Conservation (phyloP, 2,888 invertebrate genomes). For the Encarsia formosa region DNA sequence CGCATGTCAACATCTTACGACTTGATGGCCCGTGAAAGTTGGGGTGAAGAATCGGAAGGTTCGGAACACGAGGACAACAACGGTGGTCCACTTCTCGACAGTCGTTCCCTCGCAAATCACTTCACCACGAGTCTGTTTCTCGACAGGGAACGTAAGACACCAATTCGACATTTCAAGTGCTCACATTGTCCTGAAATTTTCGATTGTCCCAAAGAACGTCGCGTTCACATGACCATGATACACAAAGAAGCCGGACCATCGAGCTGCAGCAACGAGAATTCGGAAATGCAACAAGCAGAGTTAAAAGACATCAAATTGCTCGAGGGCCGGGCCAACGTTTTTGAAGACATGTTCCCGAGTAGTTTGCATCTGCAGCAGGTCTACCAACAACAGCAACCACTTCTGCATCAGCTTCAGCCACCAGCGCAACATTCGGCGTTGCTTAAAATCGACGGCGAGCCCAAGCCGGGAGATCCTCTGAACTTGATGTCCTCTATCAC, state of each 20-base stretch:
- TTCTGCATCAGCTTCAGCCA: slow-evolving; percentile 47
- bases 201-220: slow-evolving; percentile 61
- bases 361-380: slow-evolving; percentile 40
- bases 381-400: slow-evolving; percentile 37
- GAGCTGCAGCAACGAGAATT: slow-evolving; percentile 37
- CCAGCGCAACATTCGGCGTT: slow-evolving; percentile 37
- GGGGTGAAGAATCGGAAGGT: slow-evolving; percentile 66
- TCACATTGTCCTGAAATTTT: slow-evolving; percentile 59
- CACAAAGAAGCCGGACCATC: slow-evolving; percentile 54
- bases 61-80: slow-evolving; percentile 55
- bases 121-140: slow-evolving; percentile 49
- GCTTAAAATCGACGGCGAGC: slow-evolving; percentile 39
- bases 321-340: slow-evolving; percentile 46
- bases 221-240: slow-evolving; percentile 58
- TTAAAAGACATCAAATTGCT: slow-evolving; percentile 47
- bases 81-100: slow-evolving; percentile 46
- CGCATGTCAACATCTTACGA: slow-evolving; percentile 60
- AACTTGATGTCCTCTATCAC: slow-evolving; percentile 36
- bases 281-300: slow-evolving; percentile 36
- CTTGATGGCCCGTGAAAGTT: slow-evolving; percentile 64
- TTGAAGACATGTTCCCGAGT: slow-evolving; percentile 47
- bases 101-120: slow-evolving; percentile 48
- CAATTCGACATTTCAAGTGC: slow-evolving; percentile 57
- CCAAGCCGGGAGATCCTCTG: slow-evolving; percentile 36
- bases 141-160: slow-evolving; percentile 47